Base-by-base conservation (phyloP, 2,797 vertebrate genomes). In the Sitta carolinensis region DNA sequence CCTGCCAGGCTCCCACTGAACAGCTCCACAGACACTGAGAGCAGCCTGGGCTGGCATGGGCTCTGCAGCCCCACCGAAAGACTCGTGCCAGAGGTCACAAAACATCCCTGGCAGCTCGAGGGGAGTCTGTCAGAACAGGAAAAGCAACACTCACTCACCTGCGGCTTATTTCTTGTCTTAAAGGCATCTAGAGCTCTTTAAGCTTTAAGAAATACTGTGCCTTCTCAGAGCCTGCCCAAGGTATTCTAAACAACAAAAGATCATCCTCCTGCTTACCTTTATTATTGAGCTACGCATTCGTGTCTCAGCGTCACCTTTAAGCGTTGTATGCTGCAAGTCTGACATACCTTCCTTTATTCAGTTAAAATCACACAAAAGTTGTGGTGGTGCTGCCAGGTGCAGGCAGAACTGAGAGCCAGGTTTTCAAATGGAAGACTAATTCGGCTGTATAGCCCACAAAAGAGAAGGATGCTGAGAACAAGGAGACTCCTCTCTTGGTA, bases 11-110 rank as follows among this genome's bases (percentile, higher is more conserved):
- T 83, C 75, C 14, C 38, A 6, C 21, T 22, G 47, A 77, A 23
- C 77, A 59, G 55, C 45, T 38, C 59, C 67, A 27, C 0, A 25
- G 72, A 85, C 78, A 68, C 67, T 80, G 86, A 64, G 34, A 79
- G 74, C 67, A 80, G 93, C 59, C 61, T 45, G 80, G 63, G 78
- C 92, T 93, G 43, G 83, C 61, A 61, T 15, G 80, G 93, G 90
- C 80, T 89, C 84, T 64, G 64, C 58, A 90, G 51, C 67, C 73
- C 58, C 90, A 77, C 36, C 48, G 86, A 80, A 57, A 50, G 51
- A 63, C 67, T 19, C 4, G 0, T 38, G 64, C 55, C 34, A 86
- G 80, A 94, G 81, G 79, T 72, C 87, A 89, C 89, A 80, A 70
- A 83, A 51, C 45, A 64, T 30, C 55, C 27, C 81, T 26, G 64